Base-by-base conservation (phyloP, 2,888 invertebrate genomes). In the Cryptus viduatorius region DNA sequence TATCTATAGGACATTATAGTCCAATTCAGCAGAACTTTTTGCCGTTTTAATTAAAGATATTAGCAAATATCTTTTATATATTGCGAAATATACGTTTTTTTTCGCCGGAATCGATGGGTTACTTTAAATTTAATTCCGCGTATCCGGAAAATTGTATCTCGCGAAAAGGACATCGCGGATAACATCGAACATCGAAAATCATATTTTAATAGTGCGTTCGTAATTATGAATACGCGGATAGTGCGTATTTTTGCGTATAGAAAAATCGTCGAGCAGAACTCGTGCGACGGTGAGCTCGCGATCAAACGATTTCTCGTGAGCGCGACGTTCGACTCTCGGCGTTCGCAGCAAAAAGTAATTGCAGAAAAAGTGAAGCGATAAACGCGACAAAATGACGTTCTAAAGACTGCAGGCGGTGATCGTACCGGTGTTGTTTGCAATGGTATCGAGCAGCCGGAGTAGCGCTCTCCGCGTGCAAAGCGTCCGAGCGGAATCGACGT, bases 361-460 rank as follows among this genome's bases (percentile, higher is more conserved):
- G 88, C 87, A 87, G 88, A 90, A 90, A 90, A 91, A 90, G 88
- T 87, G 83, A 86, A 85, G 84, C 87, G 88, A 89, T 88, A 90
- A 90, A 91, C 90, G 89, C 89, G 91, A 91, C 90, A 89, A 90
- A 91, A 90, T 90, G 90, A 90, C 89, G 90, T 90, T 91, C 87
- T 89, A 88, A 90, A 89, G 90, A 88, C 88, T 82, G 86, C 87
- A 85, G 87, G 86, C 89, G 89, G 89, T 88, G 89, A 88, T 89
- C 83, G 79, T 42, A 75, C 73, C 16, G 73, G 44, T 61, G 61
- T 16, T 19, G 42, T 37, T 44, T 61, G 61, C 61, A 37, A 37
- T 53, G 24, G 65, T 48, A 24, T 50, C 16, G 50, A 14, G 19
- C 65, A 31, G 61, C 64, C 42, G 12, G 8, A 8, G 29, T 4